These are phyloP conservation scores for Agrypnus murinus DNA, from an alignment of 2,888 invertebrate genomes.

Conservation along the genomic window DNA sequence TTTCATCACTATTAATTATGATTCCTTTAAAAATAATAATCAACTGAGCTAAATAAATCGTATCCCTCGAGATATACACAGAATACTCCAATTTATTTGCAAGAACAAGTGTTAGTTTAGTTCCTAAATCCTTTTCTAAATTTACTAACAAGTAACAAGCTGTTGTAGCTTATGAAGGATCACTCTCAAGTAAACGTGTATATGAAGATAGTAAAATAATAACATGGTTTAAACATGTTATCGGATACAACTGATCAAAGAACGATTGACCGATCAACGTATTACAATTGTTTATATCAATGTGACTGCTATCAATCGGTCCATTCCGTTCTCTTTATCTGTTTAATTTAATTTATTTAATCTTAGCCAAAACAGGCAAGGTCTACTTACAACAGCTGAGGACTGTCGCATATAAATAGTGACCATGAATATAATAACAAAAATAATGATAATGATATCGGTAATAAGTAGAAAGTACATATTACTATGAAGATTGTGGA, in stretches of 20 bases:
- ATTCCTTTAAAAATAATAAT: slow-evolving; percentile 23
- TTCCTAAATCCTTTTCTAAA: slow-evolving; percentile 31
- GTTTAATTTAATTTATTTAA: too few relatives aligned
- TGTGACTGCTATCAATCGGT: too few relatives aligned
- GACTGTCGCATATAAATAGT: too few relatives aligned
- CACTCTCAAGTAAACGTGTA: slow-evolving; percentile 30
- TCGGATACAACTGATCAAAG: slow-evolving; percentile 36
- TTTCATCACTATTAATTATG: neutral
- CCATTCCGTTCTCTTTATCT: too few relatives aligned
- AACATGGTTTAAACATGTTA: slow-evolving; percentile 27
- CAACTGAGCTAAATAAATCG: slow-evolving; percentile 34
- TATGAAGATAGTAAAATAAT: slow-evolving; percentile 30
- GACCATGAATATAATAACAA: too few relatives aligned
- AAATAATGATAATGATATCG: too few relatives aligned
- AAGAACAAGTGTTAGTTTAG: slow-evolving; percentile 31
- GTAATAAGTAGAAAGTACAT: too few relatives aligned
- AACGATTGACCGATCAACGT: too few relatives aligned
- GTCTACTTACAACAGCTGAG: too few relatives aligned
- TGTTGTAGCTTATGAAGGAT: slow-evolving; percentile 25
- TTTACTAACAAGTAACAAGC: slow-evolving; percentile 30
- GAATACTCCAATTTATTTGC: slow-evolving; percentile 11
- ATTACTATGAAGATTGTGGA: too few relatives aligned
- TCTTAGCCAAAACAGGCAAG: too few relatives aligned
- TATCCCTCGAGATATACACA: slow-evolving; percentile 36
- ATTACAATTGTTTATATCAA: too few relatives aligned